Evolutionary conservation across 2,888 invertebrate genomes (phyloP), one percentile per base, ranked within the genome.

Genomic region (Hermaeophaga mercurialis): DNA sequence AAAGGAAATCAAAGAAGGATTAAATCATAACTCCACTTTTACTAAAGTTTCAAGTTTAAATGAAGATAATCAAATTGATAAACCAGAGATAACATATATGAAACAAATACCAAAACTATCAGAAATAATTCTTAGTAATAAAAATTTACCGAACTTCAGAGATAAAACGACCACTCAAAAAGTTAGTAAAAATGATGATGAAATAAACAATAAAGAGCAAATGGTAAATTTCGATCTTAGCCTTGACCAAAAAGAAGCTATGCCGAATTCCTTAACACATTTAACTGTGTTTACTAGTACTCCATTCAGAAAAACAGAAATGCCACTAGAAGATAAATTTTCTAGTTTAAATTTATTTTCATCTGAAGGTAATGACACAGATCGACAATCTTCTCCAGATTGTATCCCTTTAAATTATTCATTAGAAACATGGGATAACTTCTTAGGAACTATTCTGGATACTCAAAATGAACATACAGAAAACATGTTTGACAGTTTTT

Each of bases 381-480:
- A 11, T 12, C 6, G 9, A 6, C 3, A 33, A 31, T 7, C 5
- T 46, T 33, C 46, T 17, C 15, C 3, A 33, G 14, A 8, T 12
- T 38, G 9, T 12, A 61, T 55, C 31, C 50, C 58, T 58, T 66
- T 77, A 31, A 73, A 74, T 49, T 78, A 77, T 65, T 78, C 78
- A 0, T 61, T 78, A 46, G 78, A 79, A 62, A 78, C 78, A 0
- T 79, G 79, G 79, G 76, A 78, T 66, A 75, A 75, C 58, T 78
- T 78, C 62, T 61, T 79, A 34, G 76, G 74, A 15, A 72, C 73
- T 46, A 72, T 75, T 18, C 71, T 77, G 28, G 74, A 77, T 58
- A 67, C 70, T 45, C 73, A 68, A 36, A 63, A 71, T 49, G 66
- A 68, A 11, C 61, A 62, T 38, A 66, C 59, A 9, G 64, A 67